phyloP scores from a whole-genome alignment of 2,797 vertebrate species.

The Adrianichthys oophorus region DNA sequence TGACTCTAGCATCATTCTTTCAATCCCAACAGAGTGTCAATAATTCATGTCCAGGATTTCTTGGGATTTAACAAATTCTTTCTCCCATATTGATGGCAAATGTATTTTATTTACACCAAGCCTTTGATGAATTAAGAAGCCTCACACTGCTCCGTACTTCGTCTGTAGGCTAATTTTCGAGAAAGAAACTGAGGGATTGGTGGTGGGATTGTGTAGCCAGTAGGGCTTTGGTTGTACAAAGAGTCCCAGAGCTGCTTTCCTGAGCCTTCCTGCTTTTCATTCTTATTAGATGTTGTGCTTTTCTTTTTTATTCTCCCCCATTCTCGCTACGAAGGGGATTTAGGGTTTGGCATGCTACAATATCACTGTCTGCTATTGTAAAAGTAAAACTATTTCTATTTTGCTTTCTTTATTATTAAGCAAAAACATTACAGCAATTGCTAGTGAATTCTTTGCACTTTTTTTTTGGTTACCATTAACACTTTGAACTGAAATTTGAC shows the following conservation, averaged over 20 bases:
- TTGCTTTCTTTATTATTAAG: neutral
- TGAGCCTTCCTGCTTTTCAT: slow-evolving; percentile 29
- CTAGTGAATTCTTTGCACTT: too few species aligned
- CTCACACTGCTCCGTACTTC: slow-evolving; percentile 75
- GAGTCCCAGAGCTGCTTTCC: slow-evolving; percentile 59
- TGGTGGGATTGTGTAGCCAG: slow-evolving; percentile 34
- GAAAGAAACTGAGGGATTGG: slow-evolving; percentile 50
- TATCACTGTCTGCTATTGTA: neutral
- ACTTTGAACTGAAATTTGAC: too few species aligned
- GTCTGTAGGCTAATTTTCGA: slow-evolving; percentile 81
- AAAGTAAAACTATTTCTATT: neutral
- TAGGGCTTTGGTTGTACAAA: slow-evolving; percentile 73
- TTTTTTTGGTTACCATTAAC: neutral
- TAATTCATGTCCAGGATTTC: slow-evolving; percentile 90
- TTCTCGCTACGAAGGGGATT: slow-evolving; percentile 5
- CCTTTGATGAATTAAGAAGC: slow-evolving; percentile 83
- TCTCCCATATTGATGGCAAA: slow-evolving; percentile 86
- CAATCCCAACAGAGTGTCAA: slow-evolving; percentile 87
- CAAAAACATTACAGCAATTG: neutral
- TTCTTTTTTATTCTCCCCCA: slow-evolving; percentile 26
- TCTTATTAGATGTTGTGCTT: slow-evolving; percentile 40
- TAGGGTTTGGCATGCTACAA: slow-evolving; percentile 9
- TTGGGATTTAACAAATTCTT: slow-evolving; percentile 85
- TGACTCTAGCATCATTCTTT: slow-evolving; percentile 80
- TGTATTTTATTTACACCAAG: slow-evolving; percentile 84